Evolutionary conservation across 2,113 vertebrate species (phyloP), one percentile per base, ranked within the genome.

Genomic region (Perca flavescens): DNA sequence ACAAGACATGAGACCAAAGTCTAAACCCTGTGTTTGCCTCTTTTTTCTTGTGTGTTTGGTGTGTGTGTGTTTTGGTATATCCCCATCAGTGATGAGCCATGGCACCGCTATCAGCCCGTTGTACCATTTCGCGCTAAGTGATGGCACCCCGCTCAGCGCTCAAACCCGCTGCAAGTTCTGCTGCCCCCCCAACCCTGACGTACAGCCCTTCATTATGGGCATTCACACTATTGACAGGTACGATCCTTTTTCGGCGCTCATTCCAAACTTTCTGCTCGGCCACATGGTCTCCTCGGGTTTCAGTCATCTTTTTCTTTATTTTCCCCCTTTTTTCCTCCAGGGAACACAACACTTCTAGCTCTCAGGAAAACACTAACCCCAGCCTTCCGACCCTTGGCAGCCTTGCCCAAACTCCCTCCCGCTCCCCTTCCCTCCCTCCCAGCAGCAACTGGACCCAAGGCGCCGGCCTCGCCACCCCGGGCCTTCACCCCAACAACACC

Each of bases 181-280:
- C 96, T 98, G 96, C 94, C 97, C 97, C 84, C 95, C 96, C 78
- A 97, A 97, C 93, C 96, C 97, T 21, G 97, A 98, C 52, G 94
- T 96, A 91, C 97, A 98, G 86, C 97, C 98, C 91, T 98, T 98
- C 96, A 98, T 99, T 89, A 97, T 98, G 97, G 97, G 97, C 94
- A 97, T 99, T 89, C 97, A 99, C 92, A 96, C 97, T 96, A 98
- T 99, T 80, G 97, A 99, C 97, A 98, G 98, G 98, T 98, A 93
- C 79, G 19, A 1, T 43, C 6, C 25, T 31, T 34, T 40, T 16
- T 28, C 2, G 28, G 19, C 36, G 50, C 31, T 5, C 3, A 15
- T 31, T n/a, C 40, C 40, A 43, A 43, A 5, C 56, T 47, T 28
- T 56, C 6, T 31, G 1, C 31, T 43, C 31, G 2, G 6, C 28